Evolutionary conservation across 2,113 vertebrate species (phyloP), one percentile per base, ranked within the genome.

Genomic region (Rhizomys pruinosus): DNA sequence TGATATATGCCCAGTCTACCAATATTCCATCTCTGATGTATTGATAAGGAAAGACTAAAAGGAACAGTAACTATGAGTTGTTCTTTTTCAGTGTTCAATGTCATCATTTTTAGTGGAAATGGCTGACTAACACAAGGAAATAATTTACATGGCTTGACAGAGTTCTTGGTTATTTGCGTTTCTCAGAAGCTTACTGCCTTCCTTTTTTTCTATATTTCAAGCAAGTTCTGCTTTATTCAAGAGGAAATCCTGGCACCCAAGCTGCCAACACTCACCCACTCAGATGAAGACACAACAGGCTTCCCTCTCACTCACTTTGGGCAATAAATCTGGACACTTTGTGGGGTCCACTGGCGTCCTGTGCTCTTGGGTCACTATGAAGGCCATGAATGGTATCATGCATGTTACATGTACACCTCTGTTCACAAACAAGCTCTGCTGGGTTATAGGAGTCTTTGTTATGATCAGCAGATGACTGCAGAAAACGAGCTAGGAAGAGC

Each of bases 221-320:
- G 25, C 17, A 87, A 90, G 37, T 76, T 94, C 44, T 55, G 22
- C n/a, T n/a, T n/a, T n/a, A 39, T 37, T 94, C 47, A 68, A 42
- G 55, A 72, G 10, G n/a, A 72, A 87, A 90, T 9, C 12, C 12
- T 3, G 13, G 23, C 2, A n/a, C 39, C 37, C 37, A 0, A 4
- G 34, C 32, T 6, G 3, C 34, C 20, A 16, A 11, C 15, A 27
- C 1, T 47, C n/a, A 61, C 39, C 57, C 32, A 32, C 39, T 55
- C 27, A 34, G 55, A 20, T 34, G 23, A 4, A 42, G 17, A 64
- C 63, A 78, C 27, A 8, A 32, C n/a, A 42, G 42, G 25, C 15
- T 92, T 19, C 15, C 27, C 22, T 55, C 52, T 16, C 52, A 52
- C 55, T 87, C 9, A 6, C 37, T 64, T 27, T 52, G 39, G 63